Conservation (phyloP, 2,888 invertebrate species). For the Parascotia fuliginaria region DNA sequence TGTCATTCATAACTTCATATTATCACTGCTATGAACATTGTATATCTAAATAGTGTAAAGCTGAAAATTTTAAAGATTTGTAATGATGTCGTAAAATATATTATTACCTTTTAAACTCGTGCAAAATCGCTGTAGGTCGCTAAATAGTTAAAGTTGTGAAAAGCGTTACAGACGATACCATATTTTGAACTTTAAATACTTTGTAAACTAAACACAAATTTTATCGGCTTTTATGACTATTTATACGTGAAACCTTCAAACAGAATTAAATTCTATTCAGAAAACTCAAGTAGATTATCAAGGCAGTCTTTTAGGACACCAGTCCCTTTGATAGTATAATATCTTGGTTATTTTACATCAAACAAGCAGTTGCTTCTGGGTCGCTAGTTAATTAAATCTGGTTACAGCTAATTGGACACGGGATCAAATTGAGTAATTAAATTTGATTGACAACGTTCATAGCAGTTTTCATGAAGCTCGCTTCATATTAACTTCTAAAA, state of each 20-base stretch:
- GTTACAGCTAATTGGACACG: not conserved
- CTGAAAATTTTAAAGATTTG: no score
- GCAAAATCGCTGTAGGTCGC: no score
- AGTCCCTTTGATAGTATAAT: not conserved
- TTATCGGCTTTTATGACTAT: no score
- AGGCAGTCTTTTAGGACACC: not conserved
- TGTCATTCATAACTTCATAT: slow-evolving; percentile 54
- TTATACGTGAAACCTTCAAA: no score
- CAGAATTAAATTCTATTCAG: not conserved
- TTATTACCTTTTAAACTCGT: no score
- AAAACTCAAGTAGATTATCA: not conserved
- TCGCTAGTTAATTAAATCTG: slow-evolving; percentile 1
- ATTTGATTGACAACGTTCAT: slow-evolving; percentile 24
- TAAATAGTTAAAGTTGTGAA: no score
- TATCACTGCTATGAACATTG: slow-evolving; percentile 41
- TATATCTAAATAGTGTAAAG: no score
- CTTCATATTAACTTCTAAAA: not conserved
- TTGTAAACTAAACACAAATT: no score
- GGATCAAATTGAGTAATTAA: no score
- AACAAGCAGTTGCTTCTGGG: not conserved
- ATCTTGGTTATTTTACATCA: not conserved
- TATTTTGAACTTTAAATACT: no score
- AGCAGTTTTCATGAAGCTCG: slow-evolving; percentile 29
- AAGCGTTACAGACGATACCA: no score
- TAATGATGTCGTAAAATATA: no score